Evolutionary conservation across 2,888 invertebrate species (phyloP), one percentile per base, ranked within the genome.

Genomic region (Odontothrips loti): DNA sequence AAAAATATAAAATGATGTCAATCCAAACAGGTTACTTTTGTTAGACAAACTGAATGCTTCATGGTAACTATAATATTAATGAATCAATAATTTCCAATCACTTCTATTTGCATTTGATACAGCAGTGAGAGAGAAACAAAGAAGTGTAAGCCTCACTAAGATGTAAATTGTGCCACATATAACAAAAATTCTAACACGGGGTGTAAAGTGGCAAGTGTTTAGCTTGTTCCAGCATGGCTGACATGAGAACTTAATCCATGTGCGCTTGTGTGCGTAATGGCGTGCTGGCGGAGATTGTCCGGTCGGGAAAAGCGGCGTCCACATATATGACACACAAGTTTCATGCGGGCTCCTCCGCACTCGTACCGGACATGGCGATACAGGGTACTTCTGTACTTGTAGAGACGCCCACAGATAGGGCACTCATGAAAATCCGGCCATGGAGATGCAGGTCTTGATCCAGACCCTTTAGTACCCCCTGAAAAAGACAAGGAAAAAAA

Each of bases 341-440:
- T 75, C 68, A 75, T 75, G 12, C 68, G 68, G 23, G 68, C 68
- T 27, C 68, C 68, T 27, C 68, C 68, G 27, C 68, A 75, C 68
- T 75, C 68, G 23, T 75, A 75, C 27, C 68, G 68, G 23, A 75
- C 68, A 27, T 75, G 68, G 10, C 68, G 68, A 27, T 75, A 75
- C 10, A 75, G 23, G 12, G 68, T 75, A 75, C 68, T 75, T 12
- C 68, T 75, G 27, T 75, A 75, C 23, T 75, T 75, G 68, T 75
- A 75, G 68, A 75, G 68, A 27, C 68, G 68, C 23, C 68, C 68
- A 27, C 68, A 75, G 23, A 75, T 75, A 8, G 68, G 68, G 27
- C 68, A 75, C 12, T 75, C 68, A 27, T 75, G 68, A 27, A 75
- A 75, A 75, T 75, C 68, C 10, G 68, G 68, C 68, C 68, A 75